These are phyloP conservation scores for Pterocles gutturalis DNA, from an alignment of 2,113 vertebrate genomes.

Conservation along the genomic window DNA sequence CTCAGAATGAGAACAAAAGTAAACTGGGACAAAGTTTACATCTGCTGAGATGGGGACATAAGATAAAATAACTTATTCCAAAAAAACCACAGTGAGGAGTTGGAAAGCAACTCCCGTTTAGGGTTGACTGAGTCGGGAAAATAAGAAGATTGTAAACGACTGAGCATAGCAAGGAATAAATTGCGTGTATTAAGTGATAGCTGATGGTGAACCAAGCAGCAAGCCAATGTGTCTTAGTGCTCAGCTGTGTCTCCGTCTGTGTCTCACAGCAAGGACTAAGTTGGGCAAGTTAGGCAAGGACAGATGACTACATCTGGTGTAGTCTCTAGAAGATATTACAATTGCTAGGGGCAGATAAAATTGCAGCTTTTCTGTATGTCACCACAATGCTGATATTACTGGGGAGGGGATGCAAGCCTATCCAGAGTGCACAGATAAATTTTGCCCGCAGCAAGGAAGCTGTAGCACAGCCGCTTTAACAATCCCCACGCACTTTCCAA, in stretches of 20 bases:
- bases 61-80: not conserved
- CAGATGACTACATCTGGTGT: not conserved
- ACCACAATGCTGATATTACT: constrained; percentile 24
- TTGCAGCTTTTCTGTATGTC: not conserved
- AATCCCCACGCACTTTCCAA: not conserved
- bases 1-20: not conserved
- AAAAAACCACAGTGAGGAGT: not conserved
- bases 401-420: constrained; percentile 19
- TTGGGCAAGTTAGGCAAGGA: not conserved
- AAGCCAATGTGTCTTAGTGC: not conserved
- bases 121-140: not conserved
- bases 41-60: not conserved
- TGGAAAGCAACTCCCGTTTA: not conserved
- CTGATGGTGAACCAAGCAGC: not conserved
- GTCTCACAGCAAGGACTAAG: not conserved
- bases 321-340: constrained; percentile 3
- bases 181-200: not conserved
- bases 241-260: not conserved
- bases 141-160: not conserved
- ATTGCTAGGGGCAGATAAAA: constrained; percentile 52
- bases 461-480: not conserved
- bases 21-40: not conserved
- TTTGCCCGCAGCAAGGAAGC: not conserved
- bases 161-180: not conserved
- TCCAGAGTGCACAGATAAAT: constrained; percentile 11